Evolutionary conservation across 1,140 invertebrate species (phyloP).

Genomic region (Drosophila jambulina): DNA sequence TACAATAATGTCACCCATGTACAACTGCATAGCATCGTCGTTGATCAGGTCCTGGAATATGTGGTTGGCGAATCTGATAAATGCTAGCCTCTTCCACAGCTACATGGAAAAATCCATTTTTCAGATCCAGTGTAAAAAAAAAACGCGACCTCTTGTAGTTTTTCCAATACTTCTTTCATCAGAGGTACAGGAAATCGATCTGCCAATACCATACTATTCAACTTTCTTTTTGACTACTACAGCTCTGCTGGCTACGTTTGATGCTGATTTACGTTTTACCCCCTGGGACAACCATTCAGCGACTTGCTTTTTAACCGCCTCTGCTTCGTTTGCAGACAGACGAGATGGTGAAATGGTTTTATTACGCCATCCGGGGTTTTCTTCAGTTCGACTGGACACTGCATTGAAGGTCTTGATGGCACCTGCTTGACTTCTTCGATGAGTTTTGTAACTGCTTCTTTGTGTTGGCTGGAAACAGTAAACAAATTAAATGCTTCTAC

Average conservation of each 20-base stretch:
- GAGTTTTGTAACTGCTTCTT: not conserved
- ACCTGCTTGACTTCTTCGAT: not conserved
- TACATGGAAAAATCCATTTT: not conserved
- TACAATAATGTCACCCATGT: too few species aligned
- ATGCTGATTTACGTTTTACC: not conserved
- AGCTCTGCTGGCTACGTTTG: not conserved
- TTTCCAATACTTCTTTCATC: not conserved
- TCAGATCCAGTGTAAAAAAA: not conserved
- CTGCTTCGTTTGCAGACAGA: not conserved
- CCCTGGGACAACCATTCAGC: constrained; percentile 2
- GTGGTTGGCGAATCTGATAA: too few species aligned
- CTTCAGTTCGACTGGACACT: not conserved
- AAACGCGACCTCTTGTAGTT: not conserved
- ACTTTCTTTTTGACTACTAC: not conserved
- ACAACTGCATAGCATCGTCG: too few species aligned
- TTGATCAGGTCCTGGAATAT: too few species aligned
- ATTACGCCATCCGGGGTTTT: not conserved
- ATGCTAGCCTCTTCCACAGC: not conserved
- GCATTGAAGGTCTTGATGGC: not conserved
- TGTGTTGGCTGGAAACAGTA: not conserved
- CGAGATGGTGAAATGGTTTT: not conserved
- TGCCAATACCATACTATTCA: not conserved
- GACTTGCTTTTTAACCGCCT: constrained; percentile 8
- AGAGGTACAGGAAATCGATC: too few species aligned
- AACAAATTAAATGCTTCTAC: not conserved